Conservation (phyloP, 2,888 invertebrate species). For the Anodontia alba region DNA sequence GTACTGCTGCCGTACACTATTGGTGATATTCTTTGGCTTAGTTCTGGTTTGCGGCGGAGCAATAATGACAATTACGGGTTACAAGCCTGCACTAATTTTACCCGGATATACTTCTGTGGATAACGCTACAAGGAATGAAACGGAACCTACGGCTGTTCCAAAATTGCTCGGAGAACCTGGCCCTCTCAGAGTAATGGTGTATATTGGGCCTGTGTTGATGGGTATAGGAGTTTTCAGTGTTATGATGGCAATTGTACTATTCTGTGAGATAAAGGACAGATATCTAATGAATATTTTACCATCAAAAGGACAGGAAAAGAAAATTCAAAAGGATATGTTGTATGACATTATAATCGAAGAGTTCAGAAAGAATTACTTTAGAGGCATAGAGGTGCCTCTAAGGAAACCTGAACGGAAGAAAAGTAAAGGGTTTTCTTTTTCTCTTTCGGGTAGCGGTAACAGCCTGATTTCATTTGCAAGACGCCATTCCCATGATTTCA, state of each 20-base stretch:
- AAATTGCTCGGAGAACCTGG: slow-evolving; percentile 46
- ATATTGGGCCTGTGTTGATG: slow-evolving; percentile 99
- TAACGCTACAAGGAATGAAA: slow-evolving; percentile 23
- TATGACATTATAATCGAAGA: slow-evolving; percentile 75
- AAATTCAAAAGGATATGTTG: slow-evolving; percentile 65
- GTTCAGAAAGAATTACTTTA: slow-evolving; percentile 73
- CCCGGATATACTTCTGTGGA: slow-evolving; percentile 39
- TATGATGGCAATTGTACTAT: slow-evolving; percentile 98
- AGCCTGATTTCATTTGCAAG: slow-evolving; percentile 51
- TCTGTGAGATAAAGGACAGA: slow-evolving; percentile 98
- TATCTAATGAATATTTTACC: slow-evolving; percentile 95
- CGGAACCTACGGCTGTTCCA: slow-evolving; percentile 44
- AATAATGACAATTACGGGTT: slow-evolving; percentile 72
- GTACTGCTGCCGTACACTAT: slow-evolving; percentile 60
- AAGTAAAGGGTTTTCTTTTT: slow-evolving; percentile 47
- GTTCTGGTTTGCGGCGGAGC: slow-evolving; percentile 61
- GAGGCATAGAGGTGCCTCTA: slow-evolving; percentile 75
- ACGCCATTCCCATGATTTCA: slow-evolving; percentile 48
- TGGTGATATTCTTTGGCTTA: slow-evolving; percentile 56
- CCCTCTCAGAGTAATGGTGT: slow-evolving; percentile 88
- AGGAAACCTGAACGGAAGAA: slow-evolving; percentile 39
- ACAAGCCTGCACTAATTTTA: slow-evolving; percentile 61
- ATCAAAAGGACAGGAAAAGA: slow-evolving; percentile 54
- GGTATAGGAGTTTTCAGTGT: slow-evolving; percentile 99
- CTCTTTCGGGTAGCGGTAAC: slow-evolving; percentile 50